Conservation (phyloP, 2,888 invertebrate species). For the Archaeoteleia sp. region DNA sequence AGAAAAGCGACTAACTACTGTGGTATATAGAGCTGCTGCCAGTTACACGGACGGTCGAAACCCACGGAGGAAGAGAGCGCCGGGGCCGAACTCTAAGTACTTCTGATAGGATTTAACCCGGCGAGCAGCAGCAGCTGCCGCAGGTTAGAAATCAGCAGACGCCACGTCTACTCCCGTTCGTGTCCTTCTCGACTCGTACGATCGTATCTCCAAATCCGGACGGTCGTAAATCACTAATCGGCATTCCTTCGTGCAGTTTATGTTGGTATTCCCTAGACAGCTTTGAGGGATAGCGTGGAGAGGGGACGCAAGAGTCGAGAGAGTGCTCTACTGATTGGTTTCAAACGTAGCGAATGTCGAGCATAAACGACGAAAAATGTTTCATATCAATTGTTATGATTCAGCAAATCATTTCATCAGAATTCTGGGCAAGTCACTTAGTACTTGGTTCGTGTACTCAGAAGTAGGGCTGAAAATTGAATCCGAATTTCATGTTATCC, state of each 20-base stretch:
- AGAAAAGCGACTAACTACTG: constrained; percentile 46
- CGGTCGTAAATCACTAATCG: constrained; percentile 72
- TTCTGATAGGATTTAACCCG: constrained; percentile 70
- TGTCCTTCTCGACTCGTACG: constrained; percentile 20
- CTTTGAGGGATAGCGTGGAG: no score
- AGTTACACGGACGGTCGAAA: constrained; percentile 59
- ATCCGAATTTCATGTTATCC: no score
- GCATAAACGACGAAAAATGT: no score
- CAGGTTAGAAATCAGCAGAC: constrained; percentile 48
- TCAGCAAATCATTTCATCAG: no score
- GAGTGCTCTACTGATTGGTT: no score
- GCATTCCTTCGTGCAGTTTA: constrained; percentile 61
- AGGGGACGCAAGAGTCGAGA: no score
- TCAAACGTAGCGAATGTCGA: no score
- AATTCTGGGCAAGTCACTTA: no score
- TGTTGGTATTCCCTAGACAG: constrained; percentile 27
- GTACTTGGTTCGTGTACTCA: no score
- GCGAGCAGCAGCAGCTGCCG: constrained; percentile 22
- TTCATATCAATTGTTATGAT: no score
- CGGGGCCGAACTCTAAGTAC: constrained; percentile 68
- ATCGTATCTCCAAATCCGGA: constrained; percentile 58
- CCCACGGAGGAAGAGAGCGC: constrained; percentile 59
- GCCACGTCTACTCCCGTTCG: constrained; percentile 7
- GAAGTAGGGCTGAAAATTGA: no score
- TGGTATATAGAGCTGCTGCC: constrained; percentile 54